Evolutionary conservation across 2,797 vertebrate species (phyloP), one percentile per base, ranked within the genome.

Genomic region (Microtus agrestis): DNA sequence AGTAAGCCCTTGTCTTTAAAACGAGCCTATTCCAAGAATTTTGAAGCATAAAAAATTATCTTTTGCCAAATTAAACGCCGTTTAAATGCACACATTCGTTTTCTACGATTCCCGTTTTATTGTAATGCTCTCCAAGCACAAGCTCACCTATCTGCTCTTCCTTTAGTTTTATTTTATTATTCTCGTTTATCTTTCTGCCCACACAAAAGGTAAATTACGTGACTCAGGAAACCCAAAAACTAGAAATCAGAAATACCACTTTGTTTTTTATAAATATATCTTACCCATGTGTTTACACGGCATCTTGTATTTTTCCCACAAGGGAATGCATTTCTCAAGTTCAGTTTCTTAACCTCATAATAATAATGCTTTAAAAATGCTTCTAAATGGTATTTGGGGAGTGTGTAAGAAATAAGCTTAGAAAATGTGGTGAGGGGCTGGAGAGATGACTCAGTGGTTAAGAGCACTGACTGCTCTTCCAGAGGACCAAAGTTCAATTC

Each of bases 271-370:
- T 54, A 96, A 95, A 79, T 93, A 14, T 46, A 69, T 61, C 65
- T 93, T 48, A 82, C 85, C 27, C 15, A 34, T 89, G 86, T 94
- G 79, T 69, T 93, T 87, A 59, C 84, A 87, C 89, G 65, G 29
- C 80, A 87, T 59, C 25, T n/a, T 78, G 8, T 73, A 92, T 79
- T 90, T 77, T 86, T 12, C 71, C 43, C 40, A 43, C 89, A n/a
- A 48, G 31, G 65, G 37, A 91, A 48, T 90, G 37, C 67, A 69
- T 95, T 94, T 95, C 65, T 89, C 65, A 77, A 31, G 81, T 95
- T 85, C 43, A 37, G n/a, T 95, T 96, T 95, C 63, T 43, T n/a
- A 92, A 84, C 29, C 59, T 96, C 59, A 59, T 91, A 91, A 91
- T 86, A 92, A 85, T 77, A 76, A 54, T 90, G n/a, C 46, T 27